Evolutionary conservation across 2,797 vertebrate species (phyloP).

Genomic region (Sternotherus odoratus): DNA sequence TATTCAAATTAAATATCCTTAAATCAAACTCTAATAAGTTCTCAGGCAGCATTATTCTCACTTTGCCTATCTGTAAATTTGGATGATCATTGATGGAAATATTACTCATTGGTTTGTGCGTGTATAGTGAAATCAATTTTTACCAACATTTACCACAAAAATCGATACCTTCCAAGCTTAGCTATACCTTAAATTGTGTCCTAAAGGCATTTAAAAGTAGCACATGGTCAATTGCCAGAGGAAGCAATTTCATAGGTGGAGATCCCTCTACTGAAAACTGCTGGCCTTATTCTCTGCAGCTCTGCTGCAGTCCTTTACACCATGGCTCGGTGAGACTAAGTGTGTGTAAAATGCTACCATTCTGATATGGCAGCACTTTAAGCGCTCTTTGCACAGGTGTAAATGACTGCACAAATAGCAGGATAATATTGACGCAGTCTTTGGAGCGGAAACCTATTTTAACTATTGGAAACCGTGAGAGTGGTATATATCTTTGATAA

Average conservation of each 20-base stretch:
- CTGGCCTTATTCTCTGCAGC: not conserved
- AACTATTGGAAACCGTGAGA: not conserved
- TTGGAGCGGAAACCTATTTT: not conserved
- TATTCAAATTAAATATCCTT: not conserved
- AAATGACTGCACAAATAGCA: not conserved
- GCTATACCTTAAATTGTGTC: not conserved
- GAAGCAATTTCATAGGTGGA: not conserved
- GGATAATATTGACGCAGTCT: not conserved
- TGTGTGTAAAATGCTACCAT: not conserved
- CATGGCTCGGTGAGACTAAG: rapidly evolving
- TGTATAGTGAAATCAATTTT: not conserved
- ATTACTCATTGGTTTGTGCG: too few relatives aligned
- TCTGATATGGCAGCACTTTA: not conserved
- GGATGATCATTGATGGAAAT: too few relatives aligned
- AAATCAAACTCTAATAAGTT: not conserved
- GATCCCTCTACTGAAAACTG: not conserved
- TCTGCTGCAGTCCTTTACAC: not conserved
- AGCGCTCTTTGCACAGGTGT: not conserved
- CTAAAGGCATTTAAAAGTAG: not conserved
- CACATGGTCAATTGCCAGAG: not conserved
- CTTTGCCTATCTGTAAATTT: too few relatives aligned
- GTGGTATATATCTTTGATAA: not conserved
- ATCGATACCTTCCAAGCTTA: rapidly evolving
- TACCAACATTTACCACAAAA: not conserved
- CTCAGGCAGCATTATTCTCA: not conserved